phyloP scores from a whole-genome alignment of 2,888 invertebrate species.

The Mallateleia sp. region DNA sequence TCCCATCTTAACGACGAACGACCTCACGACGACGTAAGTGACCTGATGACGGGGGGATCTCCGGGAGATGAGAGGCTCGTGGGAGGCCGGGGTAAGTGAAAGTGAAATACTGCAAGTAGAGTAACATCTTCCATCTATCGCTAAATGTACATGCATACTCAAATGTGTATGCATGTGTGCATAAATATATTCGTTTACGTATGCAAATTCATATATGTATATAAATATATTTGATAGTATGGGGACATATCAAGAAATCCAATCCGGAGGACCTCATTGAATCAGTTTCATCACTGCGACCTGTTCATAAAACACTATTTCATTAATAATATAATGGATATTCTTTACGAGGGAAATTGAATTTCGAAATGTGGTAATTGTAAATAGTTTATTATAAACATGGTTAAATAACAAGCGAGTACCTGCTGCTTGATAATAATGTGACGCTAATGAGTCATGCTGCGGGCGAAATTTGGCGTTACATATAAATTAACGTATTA shows the following conservation, averaged over 20 bases:
- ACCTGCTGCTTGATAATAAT: constrained; percentile 16
- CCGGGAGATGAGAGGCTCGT: constrained; percentile 84
- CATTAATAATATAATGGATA: constrained; percentile 54
- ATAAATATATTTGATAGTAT: background rate
- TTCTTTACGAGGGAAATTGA: constrained; percentile 49
- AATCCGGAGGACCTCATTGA: constrained; percentile 40
- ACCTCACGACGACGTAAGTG: constrained; percentile 86
- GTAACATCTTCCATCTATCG: constrained; percentile 86
- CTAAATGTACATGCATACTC: constrained; percentile 32
- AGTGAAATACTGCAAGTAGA: constrained; percentile 88
- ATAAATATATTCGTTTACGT: background rate
- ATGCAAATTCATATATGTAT: background rate
- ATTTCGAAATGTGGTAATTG: constrained; percentile 49
- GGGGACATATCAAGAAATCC: background rate
- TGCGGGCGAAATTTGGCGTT: too few relatives aligned
- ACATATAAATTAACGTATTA: too few relatives aligned
- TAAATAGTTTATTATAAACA: constrained; percentile 47
- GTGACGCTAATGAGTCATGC: too few relatives aligned
- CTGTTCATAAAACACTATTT: constrained; percentile 49
- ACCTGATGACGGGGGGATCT: constrained; percentile 83
- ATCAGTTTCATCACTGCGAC: constrained; percentile 29
- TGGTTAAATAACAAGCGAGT: constrained; percentile 11
- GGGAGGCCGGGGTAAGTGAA: constrained; percentile 87
- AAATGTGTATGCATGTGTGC: too few relatives aligned
- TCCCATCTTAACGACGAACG: constrained; percentile 81